phyloP scores from a whole-genome alignment of 2,888 invertebrate species.

The Seira ritae region DNA sequence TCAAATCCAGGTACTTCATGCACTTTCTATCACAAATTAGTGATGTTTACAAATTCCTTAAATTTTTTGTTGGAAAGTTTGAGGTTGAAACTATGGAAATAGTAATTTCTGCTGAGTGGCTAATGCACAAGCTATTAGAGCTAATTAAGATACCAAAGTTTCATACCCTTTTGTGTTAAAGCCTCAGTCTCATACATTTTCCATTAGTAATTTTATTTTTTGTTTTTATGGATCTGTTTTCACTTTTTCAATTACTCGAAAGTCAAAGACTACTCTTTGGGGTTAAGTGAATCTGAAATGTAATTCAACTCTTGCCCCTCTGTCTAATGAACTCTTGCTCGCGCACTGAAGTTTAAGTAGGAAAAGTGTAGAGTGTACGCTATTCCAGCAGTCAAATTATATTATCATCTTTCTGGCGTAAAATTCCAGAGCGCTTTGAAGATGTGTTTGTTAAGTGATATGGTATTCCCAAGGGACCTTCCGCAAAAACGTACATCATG shows the following conservation, averaged over 20 bases:
- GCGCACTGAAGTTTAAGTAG: neutral
- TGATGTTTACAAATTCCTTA: constrained; percentile 15
- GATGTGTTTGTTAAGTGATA: constrained; percentile 15
- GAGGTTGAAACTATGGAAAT: constrained; percentile 50
- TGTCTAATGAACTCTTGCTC: neutral
- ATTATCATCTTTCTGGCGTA: neutral
- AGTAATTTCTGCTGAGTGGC: constrained; percentile 51
- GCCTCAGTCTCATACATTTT: neutral
- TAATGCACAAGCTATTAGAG: constrained; percentile 36
- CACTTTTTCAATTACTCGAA: constrained; percentile 36
- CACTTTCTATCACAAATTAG: no score
- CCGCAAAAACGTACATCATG: constrained; percentile 38
- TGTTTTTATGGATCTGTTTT: constrained; percentile 31
- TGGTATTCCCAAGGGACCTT: constrained; percentile 44
- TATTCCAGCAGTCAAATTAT: neutral
- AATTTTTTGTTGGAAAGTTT: constrained; percentile 11
- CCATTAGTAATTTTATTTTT: neutral
- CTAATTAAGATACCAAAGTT: constrained; percentile 56
- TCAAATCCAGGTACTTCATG: neutral
- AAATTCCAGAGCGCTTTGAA: neutral
- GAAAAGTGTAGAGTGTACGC: neutral
- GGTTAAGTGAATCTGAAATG: constrained; percentile 1
- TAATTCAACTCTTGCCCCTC: constrained; percentile 25
- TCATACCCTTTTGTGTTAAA: constrained; percentile 45
- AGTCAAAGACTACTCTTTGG: neutral